These are phyloP conservation scores for Petrolisthes cinctipes DNA, from an alignment of 2,888 invertebrate species.

Conservation along the genomic window DNA sequence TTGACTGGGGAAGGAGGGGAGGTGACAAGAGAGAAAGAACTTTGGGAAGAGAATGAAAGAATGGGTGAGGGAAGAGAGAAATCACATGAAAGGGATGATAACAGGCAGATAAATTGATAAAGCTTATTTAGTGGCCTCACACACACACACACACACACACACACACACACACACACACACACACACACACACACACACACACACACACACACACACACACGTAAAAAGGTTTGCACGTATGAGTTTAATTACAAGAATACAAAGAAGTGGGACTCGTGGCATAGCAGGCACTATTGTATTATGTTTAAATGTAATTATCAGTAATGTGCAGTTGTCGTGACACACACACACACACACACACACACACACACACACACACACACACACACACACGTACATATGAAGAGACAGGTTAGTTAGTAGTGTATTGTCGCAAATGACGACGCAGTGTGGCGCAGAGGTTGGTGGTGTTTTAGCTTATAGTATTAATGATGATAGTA, in stretches of 20 bases:
- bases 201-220: not conserved
- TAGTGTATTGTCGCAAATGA: too few relatives aligned
- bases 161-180: conserved; percentile 35
- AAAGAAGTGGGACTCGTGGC: not conserved
- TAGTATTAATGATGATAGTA: not conserved
- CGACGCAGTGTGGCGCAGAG: not conserved
- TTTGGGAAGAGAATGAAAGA: not conserved
- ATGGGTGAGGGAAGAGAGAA: not conserved
- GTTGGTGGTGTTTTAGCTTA: not conserved
- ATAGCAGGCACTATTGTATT: too few relatives aligned
- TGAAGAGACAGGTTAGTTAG: not conserved
- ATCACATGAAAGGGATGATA: too few relatives aligned
- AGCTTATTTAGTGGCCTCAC: not conserved
- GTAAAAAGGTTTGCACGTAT: not conserved
- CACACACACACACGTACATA: not conserved
- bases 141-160: conserved; percentile 36
- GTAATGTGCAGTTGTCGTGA: not conserved
- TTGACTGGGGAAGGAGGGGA: not conserved
- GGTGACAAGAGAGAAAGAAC: not conserved
- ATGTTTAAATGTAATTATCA: too few relatives aligned
- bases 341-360: conserved; percentile 17
- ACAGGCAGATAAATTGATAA: too few relatives aligned
- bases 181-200: conserved; percentile 29
- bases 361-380: not conserved
- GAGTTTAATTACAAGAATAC: not conserved